A percentile compares a stretch with the other conserved stretches of the same genome.
Evolutionary conservation across 1,140 invertebrate genomes (phyloP).

Genomic region (Rhyzopertha dominica): DNA sequence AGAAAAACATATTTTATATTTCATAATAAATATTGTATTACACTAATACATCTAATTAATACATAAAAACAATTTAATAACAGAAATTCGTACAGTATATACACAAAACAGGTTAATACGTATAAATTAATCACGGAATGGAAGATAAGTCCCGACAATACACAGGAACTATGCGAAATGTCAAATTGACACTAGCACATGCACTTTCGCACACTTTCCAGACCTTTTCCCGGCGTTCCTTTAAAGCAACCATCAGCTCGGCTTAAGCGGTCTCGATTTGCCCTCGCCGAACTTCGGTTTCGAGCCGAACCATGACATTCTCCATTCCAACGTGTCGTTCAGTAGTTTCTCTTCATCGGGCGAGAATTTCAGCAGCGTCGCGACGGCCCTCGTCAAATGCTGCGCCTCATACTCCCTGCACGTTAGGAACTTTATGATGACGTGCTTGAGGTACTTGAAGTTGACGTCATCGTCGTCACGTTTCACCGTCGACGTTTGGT

Average conservation of each 20-base stretch:
- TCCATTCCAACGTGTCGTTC: conserved; percentile 82
- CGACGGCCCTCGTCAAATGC: conserved; percentile 82
- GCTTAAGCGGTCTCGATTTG: conserved; percentile 19
- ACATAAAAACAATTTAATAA: no score
- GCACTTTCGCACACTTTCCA: no score
- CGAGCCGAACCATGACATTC: conserved; percentile 79
- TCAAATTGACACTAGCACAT: no score
- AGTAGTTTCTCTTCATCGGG: conserved; percentile 82
- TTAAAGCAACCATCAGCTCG: conserved; percentile 36
- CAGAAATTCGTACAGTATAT: no score
- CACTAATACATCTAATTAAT: no score
- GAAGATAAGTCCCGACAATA: no score
- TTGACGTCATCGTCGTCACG: conserved; percentile 70
- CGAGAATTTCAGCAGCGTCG: conserved; percentile 76
- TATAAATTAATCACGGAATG: no score
- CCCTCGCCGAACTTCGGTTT: conserved; percentile 31
- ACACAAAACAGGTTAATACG: no score
- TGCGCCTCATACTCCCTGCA: conserved; percentile 82
- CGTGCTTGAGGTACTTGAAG: conserved; percentile 86
- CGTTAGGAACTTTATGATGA: conserved; percentile 87
- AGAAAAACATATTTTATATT: no score
- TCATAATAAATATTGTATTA: no score
- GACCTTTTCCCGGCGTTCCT: no score
- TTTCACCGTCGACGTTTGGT: conserved; percentile 47
- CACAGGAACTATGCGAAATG: no score